Conservation (phyloP, 2,888 invertebrate species). For the Hyles lineata region DNA sequence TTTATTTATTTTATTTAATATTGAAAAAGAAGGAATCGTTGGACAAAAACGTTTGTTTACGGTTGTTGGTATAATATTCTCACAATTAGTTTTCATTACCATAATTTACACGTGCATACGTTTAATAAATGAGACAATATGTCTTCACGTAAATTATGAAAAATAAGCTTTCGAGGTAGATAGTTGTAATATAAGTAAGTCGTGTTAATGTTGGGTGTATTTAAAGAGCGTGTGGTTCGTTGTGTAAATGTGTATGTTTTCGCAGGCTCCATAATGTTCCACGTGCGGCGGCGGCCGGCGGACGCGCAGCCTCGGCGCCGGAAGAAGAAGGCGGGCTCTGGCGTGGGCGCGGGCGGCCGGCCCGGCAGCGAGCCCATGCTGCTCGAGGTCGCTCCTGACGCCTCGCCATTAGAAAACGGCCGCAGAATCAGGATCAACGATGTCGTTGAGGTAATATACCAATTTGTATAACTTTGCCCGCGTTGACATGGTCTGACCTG, state of each 20-base stretch:
- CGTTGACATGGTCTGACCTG: too few relatives aligned
- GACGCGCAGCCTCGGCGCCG: constrained; percentile 95
- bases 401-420: constrained; percentile 86
- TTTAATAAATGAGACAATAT: background rate
- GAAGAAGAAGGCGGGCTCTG: constrained; percentile 89
- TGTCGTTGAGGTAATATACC: constrained; percentile 86
- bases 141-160: too few relatives aligned
- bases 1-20: background rate
- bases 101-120: too few relatives aligned
- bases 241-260: background rate
- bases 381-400: constrained; percentile 92
- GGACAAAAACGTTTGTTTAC: too few relatives aligned
- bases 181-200: too few relatives aligned
- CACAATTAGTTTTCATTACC: too few relatives aligned
- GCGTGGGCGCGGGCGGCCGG: constrained; percentile 77
- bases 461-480: background rate
- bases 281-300: constrained; percentile 96
- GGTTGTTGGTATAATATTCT: too few relatives aligned
- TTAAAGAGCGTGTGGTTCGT: too few relatives aligned
- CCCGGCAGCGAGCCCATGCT: constrained; percentile 87
- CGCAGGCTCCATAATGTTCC: constrained; percentile 97
- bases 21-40: background rate
- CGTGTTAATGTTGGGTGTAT: too few relatives aligned
- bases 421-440: constrained; percentile 87
- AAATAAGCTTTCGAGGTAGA: too few relatives aligned